Evolutionary conservation across 1,140 invertebrate species (phyloP).

Genomic region (Ceratina japonica): DNA sequence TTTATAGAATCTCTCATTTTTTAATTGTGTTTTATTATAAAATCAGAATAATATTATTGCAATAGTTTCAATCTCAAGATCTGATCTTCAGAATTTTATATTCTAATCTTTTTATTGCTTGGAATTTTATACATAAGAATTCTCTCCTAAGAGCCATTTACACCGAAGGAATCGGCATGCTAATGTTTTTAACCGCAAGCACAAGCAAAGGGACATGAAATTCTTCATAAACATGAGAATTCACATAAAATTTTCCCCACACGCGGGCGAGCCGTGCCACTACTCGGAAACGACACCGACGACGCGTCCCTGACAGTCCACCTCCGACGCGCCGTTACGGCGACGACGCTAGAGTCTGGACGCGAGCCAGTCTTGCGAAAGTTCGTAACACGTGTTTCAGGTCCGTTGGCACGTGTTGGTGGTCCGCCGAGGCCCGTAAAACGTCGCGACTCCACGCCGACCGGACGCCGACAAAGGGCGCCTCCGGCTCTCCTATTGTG

Average conservation of each 20-base stretch:
- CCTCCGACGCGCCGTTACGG: constrained; percentile 3
- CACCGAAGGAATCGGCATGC: constrained; percentile 27
- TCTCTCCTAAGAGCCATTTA: constrained; percentile 26
- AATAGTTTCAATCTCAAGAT: no score
- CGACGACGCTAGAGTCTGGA: constrained; percentile 27
- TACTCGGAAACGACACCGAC: constrained; percentile 3
- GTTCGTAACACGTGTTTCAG: constrained; percentile 68
- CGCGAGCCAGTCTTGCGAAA: constrained; percentile 65
- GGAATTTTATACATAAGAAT: no score
- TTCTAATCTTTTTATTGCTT: no score
- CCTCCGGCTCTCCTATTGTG: constrained; percentile 68
- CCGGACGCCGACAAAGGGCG: constrained; percentile 73
- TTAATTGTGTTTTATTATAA: no score
- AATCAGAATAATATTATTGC: no score
- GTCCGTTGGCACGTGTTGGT: constrained; percentile 71
- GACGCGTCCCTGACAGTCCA: constrained; percentile 26
- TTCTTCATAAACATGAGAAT: constrained; percentile 4
- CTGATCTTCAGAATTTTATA: no score
- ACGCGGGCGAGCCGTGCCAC: no score
- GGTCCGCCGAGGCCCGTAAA: constrained; percentile 63
- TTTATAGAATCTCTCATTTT: no score
- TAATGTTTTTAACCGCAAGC: constrained; percentile 48
- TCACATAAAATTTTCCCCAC: constrained; percentile 23
- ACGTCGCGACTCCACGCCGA: constrained; percentile 54
- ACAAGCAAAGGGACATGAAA: background rate